Evolutionary conservation across 1,140 invertebrate species (phyloP).

Genomic region (Portunus trituberculatus): DNA sequence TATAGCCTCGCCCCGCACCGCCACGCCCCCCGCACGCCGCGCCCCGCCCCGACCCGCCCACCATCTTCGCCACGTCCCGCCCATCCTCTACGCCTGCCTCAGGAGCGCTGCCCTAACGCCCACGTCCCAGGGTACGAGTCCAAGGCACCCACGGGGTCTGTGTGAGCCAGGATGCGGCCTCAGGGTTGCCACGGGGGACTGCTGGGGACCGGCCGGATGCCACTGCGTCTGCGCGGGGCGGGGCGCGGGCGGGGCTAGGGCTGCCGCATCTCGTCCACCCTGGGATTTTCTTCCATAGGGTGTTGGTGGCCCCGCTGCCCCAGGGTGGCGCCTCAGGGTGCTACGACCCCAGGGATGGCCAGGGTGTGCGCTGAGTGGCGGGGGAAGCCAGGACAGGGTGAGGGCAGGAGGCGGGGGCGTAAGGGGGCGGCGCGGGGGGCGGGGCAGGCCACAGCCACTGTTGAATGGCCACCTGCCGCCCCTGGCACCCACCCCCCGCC

Average conservation of each 20-base stretch:
- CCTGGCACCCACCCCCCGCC: neutral
- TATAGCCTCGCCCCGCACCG: slow-evolving; percentile 51
- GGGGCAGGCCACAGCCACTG: slow-evolving; percentile 43
- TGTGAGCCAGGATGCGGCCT: neutral
- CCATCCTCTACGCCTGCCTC: too few relatives aligned
- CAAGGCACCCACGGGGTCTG: neutral
- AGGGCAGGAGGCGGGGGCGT: neutral
- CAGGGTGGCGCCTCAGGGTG: neutral
- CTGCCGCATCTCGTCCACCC: too few relatives aligned
- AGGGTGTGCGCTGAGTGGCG: neutral
- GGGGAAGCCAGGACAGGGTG: neutral
- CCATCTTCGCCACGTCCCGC: neutral
- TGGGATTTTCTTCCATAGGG: too few relatives aligned
- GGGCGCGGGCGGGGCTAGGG: neutral
- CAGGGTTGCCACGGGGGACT: neutral
- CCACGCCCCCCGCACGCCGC: slow-evolving; percentile 49
- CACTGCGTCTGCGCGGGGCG: neutral
- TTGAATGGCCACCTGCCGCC: slow-evolving; percentile 61
- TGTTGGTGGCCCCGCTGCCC: too few relatives aligned
- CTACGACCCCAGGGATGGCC: too few relatives aligned
- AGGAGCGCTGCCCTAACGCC: neutral
- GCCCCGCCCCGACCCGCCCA: neutral
- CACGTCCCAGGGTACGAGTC: neutral
- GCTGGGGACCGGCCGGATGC: neutral
- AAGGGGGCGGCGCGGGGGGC: neutral